Base-by-base conservation (phyloP, 2,797 vertebrate species). In the Lagodon rhomboides region DNA sequence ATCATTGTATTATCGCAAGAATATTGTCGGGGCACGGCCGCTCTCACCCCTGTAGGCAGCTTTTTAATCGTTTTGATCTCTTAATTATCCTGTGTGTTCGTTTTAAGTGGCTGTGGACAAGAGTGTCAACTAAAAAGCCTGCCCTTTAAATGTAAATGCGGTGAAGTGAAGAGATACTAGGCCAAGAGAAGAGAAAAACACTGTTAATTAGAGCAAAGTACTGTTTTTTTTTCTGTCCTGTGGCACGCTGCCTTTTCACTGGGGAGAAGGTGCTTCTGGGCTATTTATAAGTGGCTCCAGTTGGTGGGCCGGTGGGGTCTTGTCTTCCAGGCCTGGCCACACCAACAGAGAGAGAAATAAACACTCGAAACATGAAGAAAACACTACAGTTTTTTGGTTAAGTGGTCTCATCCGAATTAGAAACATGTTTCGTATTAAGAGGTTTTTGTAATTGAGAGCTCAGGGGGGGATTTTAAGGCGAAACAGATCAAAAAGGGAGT, bases 221-320 rank as follows among this genome's bases (percentile, higher is more conserved):
- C 18, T 79, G 79, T 62, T 74, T 79, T 80, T 62, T 73, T 81
- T 69, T 68, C 12, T 17, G 69, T 60, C 23, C 58, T 34, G 67
- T 73, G 79, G 77, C 77, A 41, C 55, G 3, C 67, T 43, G 75
- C 20, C 69, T 59, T 91, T 81, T 68, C 77, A 55, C 74, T 60
- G 56, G 83, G 65, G 87, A 89, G 77, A 86, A 84, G 77, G 68
- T 87, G 79, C 69, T 72, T 84, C 74, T 76, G 76, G 55, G 70
- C 77, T 90, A 90, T 93, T 92, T 88, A 87, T 90, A 85, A 84
- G 68, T 4, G 27, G 47, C 81, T 85, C 75, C 66, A 66, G 62
- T 85, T 75, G 76, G 78, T 72, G 38, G 62, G 60, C 62, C 68
- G 34, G 62, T 62, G 74, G 68, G 72, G 80, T 84, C 86, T 77